A percentile compares a stretch with the other conserved stretches of the same genome.
Conservation (phyloP, 1,140 invertebrate genomes). For the Panagrolaimus sp. region DNA sequence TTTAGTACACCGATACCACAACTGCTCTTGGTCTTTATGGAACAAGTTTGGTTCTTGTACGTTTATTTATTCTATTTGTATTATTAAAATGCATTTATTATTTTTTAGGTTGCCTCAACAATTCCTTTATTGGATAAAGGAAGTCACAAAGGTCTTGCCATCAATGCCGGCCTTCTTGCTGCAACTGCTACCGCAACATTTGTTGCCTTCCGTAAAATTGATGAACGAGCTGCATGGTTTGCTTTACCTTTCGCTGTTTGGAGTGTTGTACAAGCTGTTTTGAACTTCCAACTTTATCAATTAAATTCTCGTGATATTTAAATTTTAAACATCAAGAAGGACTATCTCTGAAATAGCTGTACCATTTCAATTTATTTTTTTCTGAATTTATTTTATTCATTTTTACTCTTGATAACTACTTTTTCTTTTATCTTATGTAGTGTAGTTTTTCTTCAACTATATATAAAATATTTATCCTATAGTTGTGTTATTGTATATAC, state of each 20-base stretch:
- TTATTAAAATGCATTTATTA: conserved; percentile 47
- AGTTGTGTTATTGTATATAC: too few species aligned
- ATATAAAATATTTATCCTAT: too few species aligned
- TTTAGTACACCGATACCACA: conserved; percentile 56
- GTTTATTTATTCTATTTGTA: conserved; percentile 42
- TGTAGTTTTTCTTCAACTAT: too few species aligned
- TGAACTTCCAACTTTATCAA: conserved; percentile 28
- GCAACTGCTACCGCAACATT: conserved; percentile 44
- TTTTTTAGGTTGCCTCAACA: conserved; percentile 25
- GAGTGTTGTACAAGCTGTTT: conserved; percentile 47
- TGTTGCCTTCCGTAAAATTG: conserved; percentile 54
- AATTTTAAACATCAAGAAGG: too few species aligned
- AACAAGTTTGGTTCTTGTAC: conserved; percentile 36
- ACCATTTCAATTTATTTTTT: too few species aligned
- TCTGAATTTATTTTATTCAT: too few species aligned
- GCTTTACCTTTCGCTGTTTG: conserved; percentile 48
- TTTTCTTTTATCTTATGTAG: too few species aligned
- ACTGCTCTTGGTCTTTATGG: conserved; percentile 54
- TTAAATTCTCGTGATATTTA: not conserved
- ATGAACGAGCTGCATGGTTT: conserved; percentile 50
- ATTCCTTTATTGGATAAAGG: not conserved
- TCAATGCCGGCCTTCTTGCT: conserved; percentile 41
- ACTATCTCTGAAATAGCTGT: too few species aligned
- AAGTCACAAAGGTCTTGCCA: conserved; percentile 40
- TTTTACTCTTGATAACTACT: too few species aligned